Conservation (phyloP, 2,797 vertebrate genomes). For the Hybognathus amarus region DNA sequence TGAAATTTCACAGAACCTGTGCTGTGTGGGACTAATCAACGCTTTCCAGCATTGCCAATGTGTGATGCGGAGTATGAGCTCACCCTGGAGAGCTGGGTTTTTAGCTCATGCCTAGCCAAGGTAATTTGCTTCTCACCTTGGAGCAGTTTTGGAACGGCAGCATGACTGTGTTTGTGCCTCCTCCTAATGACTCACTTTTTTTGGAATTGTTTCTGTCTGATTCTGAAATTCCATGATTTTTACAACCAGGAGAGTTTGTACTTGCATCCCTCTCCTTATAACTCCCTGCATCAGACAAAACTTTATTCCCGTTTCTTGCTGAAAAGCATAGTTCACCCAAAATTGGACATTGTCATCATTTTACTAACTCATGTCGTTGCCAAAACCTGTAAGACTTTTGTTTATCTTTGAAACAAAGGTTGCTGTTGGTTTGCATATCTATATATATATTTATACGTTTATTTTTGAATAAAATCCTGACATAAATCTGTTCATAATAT, state of each 20-base stretch:
- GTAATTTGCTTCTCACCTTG: constrained; percentile 51
- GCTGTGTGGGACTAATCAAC: constrained; percentile 30
- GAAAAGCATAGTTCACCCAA: background rate
- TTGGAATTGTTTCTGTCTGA: constrained; percentile 78
- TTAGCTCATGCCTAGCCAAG: constrained; percentile 39
- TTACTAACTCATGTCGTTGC: background rate
- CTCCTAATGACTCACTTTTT: constrained; percentile 75
- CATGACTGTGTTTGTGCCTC: constrained; percentile 60
- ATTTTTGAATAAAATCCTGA: background rate
- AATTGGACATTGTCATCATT: background rate
- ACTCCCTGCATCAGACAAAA: constrained; percentile 48
- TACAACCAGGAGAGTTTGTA: constrained; percentile 56
- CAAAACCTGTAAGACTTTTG: background rate
- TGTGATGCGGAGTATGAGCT: constrained; percentile 32
- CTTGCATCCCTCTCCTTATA: constrained; percentile 20
- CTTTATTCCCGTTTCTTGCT: constrained; percentile 41
- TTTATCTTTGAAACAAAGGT: background rate
- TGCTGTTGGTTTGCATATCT: background rate
- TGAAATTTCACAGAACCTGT: constrained; percentile 29
- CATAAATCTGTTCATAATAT: background rate
- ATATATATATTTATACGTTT: too few species aligned
- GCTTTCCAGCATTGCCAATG: constrained; percentile 26
- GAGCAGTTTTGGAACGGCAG: constrained; percentile 56
- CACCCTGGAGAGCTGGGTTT: constrained; percentile 23
- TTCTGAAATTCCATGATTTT: constrained; percentile 74